Conservation (phyloP, 2,888 invertebrate species). For the Podabrus alpinus region DNA sequence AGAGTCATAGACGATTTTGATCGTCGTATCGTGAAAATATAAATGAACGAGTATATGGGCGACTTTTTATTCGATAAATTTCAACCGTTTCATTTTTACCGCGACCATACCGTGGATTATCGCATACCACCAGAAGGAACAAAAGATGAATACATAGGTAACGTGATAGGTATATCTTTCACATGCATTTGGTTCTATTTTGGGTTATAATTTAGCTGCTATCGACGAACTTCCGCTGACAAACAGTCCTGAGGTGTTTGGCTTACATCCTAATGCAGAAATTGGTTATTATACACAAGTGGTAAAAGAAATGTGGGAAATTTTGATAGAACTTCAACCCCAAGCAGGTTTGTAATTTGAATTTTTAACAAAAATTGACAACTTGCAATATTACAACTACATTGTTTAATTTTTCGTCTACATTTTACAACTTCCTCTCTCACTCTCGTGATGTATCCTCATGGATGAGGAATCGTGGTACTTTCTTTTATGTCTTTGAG, state of each 20-base stretch:
- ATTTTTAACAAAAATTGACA: no score
- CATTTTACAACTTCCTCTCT: no score
- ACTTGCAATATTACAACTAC: no score
- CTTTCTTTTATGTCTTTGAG: no score
- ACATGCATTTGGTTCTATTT: background rate
- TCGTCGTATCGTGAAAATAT: constrained; percentile 80
- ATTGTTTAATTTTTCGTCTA: no score
- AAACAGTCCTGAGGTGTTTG: constrained; percentile 90
- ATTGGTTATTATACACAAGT: constrained; percentile 91
- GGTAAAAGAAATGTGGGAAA: constrained; percentile 82
- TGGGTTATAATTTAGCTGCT: constrained; percentile 61
- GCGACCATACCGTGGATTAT: constrained; percentile 75
- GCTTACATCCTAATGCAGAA: constrained; percentile 93
- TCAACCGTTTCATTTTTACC: constrained; percentile 89
- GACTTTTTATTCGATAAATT: constrained; percentile 91
- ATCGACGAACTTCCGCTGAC: constrained; percentile 82
- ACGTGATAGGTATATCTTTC: constrained; percentile 33
- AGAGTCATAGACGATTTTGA: constrained; percentile 91
- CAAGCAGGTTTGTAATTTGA: constrained; percentile 70
- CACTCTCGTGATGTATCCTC: no score
- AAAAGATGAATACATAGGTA: constrained; percentile 73
- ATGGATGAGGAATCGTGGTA: no score
- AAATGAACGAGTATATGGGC: constrained; percentile 94
- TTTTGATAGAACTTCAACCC: constrained; percentile 87
- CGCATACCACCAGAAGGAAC: constrained; percentile 71